Evolutionary conservation across 2,797 vertebrate species (phyloP).

Genomic region (Centroberyx gerrardi): DNA sequence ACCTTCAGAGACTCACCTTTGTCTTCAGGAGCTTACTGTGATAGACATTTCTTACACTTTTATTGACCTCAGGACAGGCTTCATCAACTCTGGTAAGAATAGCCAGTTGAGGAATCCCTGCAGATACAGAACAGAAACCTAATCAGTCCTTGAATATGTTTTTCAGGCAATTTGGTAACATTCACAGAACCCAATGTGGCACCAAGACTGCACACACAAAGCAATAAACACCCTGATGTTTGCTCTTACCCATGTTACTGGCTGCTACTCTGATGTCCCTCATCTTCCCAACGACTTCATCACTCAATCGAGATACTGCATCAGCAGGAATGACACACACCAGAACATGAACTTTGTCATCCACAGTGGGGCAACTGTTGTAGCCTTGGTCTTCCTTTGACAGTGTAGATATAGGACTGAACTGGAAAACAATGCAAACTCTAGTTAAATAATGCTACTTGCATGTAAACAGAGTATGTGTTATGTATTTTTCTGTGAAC

Average conservation of each 20-base stretch:
- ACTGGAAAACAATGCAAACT: slow-evolving; percentile 32
- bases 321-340: slow-evolving; percentile 34
- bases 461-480: not conserved
- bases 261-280: slow-evolving; percentile 46
- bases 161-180: not conserved
- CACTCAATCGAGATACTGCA: accelerated
- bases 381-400: not conserved
- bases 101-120: slow-evolving; percentile 53
- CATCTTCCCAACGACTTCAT: slow-evolving; percentile 23
- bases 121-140: not conserved
- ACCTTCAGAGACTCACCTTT: slow-evolving; percentile 29
- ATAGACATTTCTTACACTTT: not conserved
- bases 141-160: not conserved
- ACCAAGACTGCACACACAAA: not conserved
- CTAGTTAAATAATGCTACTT: not conserved
- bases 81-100: slow-evolving; percentile 64
- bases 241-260: slow-evolving; percentile 49
- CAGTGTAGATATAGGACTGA: not conserved
- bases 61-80: slow-evolving; percentile 39
- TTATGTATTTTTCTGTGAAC: too few relatives aligned
- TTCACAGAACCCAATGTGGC: not conserved
- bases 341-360: slow-evolving; percentile 48
- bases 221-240: not conserved
- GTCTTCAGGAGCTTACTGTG: slow-evolving; percentile 42
- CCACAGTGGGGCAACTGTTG: not conserved